Conservation (phyloP, 2,888 invertebrate species). For the Latheticus oryzae region DNA sequence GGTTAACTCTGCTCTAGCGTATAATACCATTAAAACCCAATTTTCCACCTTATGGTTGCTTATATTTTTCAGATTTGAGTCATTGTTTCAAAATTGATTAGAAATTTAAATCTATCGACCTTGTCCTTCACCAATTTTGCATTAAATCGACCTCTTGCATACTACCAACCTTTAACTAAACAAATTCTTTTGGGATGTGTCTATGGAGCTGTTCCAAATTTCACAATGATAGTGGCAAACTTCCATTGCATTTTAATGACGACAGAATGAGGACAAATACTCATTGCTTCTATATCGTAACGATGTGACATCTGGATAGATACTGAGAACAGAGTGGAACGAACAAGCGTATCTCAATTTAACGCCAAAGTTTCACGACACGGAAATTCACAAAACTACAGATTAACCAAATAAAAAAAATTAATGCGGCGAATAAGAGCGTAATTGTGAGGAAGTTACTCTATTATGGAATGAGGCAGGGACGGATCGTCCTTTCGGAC, state of each 20-base stretch:
- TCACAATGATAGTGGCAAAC: slow-evolving; percentile 6
- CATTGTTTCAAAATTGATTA: slow-evolving; percentile 4
- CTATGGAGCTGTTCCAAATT: slow-evolving; percentile 15
- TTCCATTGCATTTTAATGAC: slow-evolving; percentile 24
- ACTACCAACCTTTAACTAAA: too few species aligned
- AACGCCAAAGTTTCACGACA: slow-evolving; percentile 39
- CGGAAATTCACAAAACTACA: slow-evolving; percentile 37
- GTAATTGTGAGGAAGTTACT: slow-evolving; percentile 37
- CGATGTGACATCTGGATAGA: slow-evolving; percentile 11
- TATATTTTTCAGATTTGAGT: too few species aligned
- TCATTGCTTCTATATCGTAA: slow-evolving; percentile 12
- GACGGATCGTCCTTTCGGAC: slow-evolving; percentile 14
- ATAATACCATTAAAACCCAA: too few species aligned
- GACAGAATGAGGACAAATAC: slow-evolving; percentile 21
- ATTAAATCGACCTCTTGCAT: neutral
- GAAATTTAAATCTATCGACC: too few species aligned
- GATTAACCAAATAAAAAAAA: slow-evolving; percentile 30
- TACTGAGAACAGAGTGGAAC: slow-evolving; percentile 32
- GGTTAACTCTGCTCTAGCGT: too few species aligned
- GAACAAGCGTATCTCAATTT: slow-evolving; percentile 41
- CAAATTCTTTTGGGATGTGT: slow-evolving; percentile 7
- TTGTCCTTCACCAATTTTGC: slow-evolving; percentile 4
- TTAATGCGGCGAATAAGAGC: slow-evolving; percentile 29
- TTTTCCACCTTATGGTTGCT: too few species aligned
- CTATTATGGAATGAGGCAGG: slow-evolving; percentile 23